These are phyloP conservation scores for Drosophila koepferae DNA, from an alignment of 2,888 invertebrate species.

Conservation along the genomic window DNA sequence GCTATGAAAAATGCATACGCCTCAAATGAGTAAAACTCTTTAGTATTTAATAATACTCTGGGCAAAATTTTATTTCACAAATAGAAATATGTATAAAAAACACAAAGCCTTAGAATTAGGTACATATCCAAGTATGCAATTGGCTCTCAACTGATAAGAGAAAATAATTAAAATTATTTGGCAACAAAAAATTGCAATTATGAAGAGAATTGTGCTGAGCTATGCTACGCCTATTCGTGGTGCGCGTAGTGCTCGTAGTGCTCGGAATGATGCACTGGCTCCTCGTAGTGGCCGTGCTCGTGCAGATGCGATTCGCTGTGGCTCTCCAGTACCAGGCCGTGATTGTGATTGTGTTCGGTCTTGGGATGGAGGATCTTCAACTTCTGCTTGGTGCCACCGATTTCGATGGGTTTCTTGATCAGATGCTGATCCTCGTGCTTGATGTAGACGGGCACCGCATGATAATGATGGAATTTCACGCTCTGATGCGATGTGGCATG, in stretches of 20 bases:
- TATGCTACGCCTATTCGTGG: constrained; percentile 60
- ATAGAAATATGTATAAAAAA: constrained; percentile 17
- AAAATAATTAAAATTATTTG: constrained; percentile 49
- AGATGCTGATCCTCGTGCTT: constrained; percentile 89
- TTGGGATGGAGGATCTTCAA: constrained; percentile 88
- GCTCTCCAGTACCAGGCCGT: constrained; percentile 88
- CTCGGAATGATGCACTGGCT: constrained; percentile 81
- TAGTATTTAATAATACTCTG: constrained; percentile 47
- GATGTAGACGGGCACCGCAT: constrained; percentile 89
- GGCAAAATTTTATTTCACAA: constrained; percentile 49
- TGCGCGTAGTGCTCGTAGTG: constrained; percentile 83
- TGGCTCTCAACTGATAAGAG: constrained; percentile 9
- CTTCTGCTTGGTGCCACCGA: constrained; percentile 88
- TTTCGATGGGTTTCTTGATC: constrained; percentile 88
- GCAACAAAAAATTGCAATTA: constrained; percentile 30
- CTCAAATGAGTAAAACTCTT: neutral
- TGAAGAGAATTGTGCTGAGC: constrained; percentile 5
- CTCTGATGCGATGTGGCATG: constrained; percentile 90
- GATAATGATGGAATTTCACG: constrained; percentile 89
- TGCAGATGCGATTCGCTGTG: constrained; percentile 85
- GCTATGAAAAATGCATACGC: neutral
- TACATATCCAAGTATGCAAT: constrained; percentile 11
- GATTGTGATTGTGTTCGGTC: constrained; percentile 87
- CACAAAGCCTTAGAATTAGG: constrained; percentile 45
- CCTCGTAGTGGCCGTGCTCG: constrained; percentile 81